Percentiles rank a stretch among this genome's conserved stretches.
Evolutionary conservation across 2,113 vertebrate species (phyloP).

Genomic region (Oreochromis tanganicae): DNA sequence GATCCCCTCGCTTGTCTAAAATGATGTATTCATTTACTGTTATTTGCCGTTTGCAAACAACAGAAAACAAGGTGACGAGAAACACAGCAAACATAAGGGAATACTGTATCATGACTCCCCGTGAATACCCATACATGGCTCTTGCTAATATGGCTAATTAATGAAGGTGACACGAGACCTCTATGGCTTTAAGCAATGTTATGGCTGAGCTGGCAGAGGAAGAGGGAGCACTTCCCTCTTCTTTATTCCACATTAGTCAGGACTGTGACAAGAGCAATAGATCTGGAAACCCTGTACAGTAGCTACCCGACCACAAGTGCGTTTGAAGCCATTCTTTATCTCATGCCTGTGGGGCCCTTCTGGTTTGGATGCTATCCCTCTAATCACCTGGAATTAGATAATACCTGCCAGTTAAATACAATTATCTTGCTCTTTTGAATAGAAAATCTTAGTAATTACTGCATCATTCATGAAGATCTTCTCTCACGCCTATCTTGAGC

Average conservation of each 20-base stretch:
- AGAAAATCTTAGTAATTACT: neutral
- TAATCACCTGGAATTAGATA: slow-evolving; percentile 18
- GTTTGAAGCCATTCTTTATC: slow-evolving; percentile 3
- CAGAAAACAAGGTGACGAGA: neutral
- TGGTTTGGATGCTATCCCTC: slow-evolving; percentile 5
- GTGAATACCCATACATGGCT: neutral
- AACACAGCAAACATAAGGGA: neutral
- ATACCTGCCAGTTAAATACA: slow-evolving; percentile 23
- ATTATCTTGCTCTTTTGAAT: slow-evolving; percentile 12
- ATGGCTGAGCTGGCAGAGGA: slow-evolving; percentile 22
- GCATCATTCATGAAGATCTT: neutral
- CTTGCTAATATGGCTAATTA: slow-evolving; percentile 55
- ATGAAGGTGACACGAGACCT: slow-evolving; percentile 38
- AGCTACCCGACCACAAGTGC: neutral
- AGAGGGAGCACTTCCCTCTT: slow-evolving; percentile 2
- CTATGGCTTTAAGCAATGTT: slow-evolving; percentile 30
- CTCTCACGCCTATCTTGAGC: neutral
- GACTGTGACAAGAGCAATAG: slow-evolving; percentile 2
- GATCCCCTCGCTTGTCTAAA: neutral
- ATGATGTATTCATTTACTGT: neutral
- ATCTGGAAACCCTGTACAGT: neutral
- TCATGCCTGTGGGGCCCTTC: neutral
- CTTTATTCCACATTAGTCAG: slow-evolving; percentile 46
- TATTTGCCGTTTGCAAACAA: neutral
- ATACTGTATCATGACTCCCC: neutral